Conservation (phyloP, 2,797 vertebrate species). For the Enteromius unitaeniatus region DNA sequence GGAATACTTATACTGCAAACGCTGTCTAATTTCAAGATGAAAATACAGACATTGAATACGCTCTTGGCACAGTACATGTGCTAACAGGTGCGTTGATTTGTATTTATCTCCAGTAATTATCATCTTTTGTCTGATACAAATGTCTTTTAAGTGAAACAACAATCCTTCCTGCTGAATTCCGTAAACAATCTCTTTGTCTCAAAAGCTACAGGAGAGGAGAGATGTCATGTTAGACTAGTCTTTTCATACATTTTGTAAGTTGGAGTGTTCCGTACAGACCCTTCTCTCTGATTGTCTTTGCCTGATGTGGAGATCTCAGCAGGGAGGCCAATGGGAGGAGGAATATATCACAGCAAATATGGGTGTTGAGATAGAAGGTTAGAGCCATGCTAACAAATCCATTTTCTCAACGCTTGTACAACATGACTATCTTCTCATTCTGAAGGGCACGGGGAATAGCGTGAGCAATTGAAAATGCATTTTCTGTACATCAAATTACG, state of each 20-base stretch:
- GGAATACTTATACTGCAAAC: background rate
- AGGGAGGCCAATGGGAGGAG: background rate
- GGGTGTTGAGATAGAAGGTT: constrained; percentile 49
- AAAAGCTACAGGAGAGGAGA: background rate
- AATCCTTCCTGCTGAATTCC: background rate
- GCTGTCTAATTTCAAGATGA: background rate
- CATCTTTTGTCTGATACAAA: background rate
- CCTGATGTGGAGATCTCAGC: constrained; percentile 2
- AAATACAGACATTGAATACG: background rate
- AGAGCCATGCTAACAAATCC: constrained; percentile 52
- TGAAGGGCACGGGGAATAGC: constrained; percentile 11
- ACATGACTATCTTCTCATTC: constrained; percentile 29
- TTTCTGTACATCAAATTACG: constrained; percentile 18
- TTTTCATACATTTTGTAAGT: background rate
- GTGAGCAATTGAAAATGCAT: constrained; percentile 22
- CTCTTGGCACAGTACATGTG: background rate
- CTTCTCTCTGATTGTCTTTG: background rate
- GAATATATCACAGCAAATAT: constrained; percentile 42
- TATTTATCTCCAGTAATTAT: background rate
- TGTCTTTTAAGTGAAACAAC: constrained; percentile 1
- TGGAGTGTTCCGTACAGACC: background rate
- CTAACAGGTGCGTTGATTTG: constrained; percentile 15
- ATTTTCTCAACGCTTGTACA: constrained; percentile 48
- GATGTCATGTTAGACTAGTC: background rate
- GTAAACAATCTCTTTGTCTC: background rate